phyloP scores from a whole-genome alignment of 2,113 vertebrate genomes.

The Uropsilus gracilis region DNA sequence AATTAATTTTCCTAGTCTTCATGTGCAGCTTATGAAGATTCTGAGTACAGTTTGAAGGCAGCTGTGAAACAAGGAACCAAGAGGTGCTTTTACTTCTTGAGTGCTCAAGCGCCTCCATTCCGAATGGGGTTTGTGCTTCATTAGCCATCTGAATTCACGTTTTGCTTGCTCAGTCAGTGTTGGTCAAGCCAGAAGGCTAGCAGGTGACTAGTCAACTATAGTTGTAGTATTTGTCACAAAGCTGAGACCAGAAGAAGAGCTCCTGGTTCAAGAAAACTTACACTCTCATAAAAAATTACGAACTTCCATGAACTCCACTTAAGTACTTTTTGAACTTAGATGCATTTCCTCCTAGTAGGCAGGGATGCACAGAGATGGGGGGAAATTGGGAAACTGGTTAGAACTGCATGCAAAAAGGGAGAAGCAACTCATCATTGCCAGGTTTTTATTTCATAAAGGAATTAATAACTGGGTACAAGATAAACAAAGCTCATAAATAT shows the following conservation, averaged over 20 bases:
- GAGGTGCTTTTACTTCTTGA: background rate
- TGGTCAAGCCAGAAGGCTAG: background rate
- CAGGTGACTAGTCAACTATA: background rate
- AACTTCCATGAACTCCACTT: background rate
- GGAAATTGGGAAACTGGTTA: background rate
- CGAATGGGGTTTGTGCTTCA: background rate
- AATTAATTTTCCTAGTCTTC: slow-evolving; percentile 5
- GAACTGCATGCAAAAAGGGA: background rate
- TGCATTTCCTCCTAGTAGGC: background rate
- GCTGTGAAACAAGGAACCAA: background rate
- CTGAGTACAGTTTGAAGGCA: background rate
- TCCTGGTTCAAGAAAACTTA: background rate
- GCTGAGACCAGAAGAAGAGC: background rate
- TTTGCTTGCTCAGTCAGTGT: background rate
- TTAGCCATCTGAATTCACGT: background rate
- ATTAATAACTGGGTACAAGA: background rate
- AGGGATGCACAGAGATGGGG: background rate
- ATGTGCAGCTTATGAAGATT: background rate
- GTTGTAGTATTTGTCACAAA: background rate
- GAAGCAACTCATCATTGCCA: background rate
- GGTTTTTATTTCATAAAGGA: background rate
- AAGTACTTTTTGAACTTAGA: background rate
- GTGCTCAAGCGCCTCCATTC: background rate
- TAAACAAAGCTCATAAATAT: background rate
- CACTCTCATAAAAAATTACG: background rate